These are phyloP conservation scores for Tenebrosternarchus preto DNA, from an alignment of 2,113 vertebrate species.

Conservation along the genomic window DNA sequence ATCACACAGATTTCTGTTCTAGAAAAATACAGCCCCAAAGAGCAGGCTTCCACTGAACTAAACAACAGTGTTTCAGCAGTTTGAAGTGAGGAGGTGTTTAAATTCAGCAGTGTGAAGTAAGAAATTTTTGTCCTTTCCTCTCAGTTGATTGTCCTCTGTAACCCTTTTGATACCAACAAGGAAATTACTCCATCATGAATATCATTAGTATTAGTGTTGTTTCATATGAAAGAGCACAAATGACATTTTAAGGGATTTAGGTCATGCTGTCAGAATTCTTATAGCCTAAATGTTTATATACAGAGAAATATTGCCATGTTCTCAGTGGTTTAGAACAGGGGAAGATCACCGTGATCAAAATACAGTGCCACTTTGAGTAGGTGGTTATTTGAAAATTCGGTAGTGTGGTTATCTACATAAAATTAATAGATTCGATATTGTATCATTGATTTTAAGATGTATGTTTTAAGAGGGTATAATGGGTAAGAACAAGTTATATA, in stretches of 20 bases:
- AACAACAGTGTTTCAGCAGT: conserved; percentile 48
- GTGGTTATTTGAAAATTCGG: background rate
- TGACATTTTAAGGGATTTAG: background rate
- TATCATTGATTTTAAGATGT: background rate
- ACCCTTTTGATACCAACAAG: background rate
- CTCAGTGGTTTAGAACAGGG: background rate
- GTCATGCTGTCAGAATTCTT: background rate
- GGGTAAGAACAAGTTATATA: background rate
- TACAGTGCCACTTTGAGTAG: background rate
- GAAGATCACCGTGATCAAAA: background rate
- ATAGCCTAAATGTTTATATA: background rate
- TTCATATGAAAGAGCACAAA: background rate
- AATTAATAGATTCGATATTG: too few relatives aligned
- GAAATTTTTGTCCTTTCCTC: background rate
- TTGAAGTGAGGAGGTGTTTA: conserved; percentile 18
- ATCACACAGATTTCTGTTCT: conserved; percentile 78
- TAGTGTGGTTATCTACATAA: background rate
- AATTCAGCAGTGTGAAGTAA: too few relatives aligned
- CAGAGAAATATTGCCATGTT: background rate
- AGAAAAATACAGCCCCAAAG: conserved; percentile 68
- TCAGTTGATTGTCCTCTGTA: background rate
- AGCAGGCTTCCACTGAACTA: conserved; percentile 63
- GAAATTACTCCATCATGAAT: background rate
- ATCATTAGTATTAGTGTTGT: background rate
- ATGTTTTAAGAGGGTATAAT: background rate